Base-by-base conservation (phyloP, 53 echinoderm and acorn worm genomes). In the Arbacia lixula region DNA sequence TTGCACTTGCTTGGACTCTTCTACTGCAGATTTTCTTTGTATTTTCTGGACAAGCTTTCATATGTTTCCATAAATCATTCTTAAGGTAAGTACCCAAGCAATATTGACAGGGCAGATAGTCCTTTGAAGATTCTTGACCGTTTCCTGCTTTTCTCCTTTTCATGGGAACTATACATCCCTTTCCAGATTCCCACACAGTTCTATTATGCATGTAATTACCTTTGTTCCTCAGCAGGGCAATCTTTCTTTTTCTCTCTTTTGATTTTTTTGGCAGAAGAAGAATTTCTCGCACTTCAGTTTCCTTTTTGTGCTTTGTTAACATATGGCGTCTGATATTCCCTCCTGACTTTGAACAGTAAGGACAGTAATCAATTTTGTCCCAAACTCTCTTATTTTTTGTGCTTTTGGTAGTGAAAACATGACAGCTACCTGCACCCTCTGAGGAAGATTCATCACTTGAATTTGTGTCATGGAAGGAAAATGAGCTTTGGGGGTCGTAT, bases 51-150 rank as follows among this genome's bases (percentile, higher is more conserved):
- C 84, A 74, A 26, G 42, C 52, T 21, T 84, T 84, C 71, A 71
- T 30, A n/a, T 89, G 85, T 89, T 89, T 89, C 84, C 89, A 84
- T 30, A 84, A 38, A 22, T 74, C 85, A 65, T 60, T 76, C 38
- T 50, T 79, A 61, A 83, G 38, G 43, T 60, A 89, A 50, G 63
- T 78, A 29, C 89, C 89, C 36, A 63, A 53, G 36, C 89, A 89
- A 75, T 57, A 76, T 46, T 84, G 55, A 85, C 89, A 89, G 25
- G 89, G 89, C 28, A 84, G 66, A 64, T 89, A 89, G 31, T 89
- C 88, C 41, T 73, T 2, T 29, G 40, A 60, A 79, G 80, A 60
- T 58, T 22, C 75, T 74, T 73, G 73, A 21, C 72, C 29, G 30
- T 76, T 53, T 76, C 51, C 11, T 76, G 30, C 77, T 29, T 51